Conservation (phyloP, 2,113 vertebrate species). For the Pachyramphus minor region DNA sequence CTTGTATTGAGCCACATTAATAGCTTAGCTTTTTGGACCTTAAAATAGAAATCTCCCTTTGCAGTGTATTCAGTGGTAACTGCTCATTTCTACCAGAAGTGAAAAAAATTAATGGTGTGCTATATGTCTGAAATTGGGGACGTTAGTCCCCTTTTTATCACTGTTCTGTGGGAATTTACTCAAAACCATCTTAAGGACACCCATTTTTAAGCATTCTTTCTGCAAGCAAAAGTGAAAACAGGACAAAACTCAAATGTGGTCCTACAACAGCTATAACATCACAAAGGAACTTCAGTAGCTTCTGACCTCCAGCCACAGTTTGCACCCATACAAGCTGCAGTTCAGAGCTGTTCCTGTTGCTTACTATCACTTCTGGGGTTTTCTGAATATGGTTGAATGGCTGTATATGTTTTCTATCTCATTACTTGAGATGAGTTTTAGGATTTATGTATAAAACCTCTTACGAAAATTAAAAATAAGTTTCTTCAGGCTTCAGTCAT, state of each 20-base stretch:
- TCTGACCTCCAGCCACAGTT: background rate
- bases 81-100: background rate
- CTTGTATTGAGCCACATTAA: background rate
- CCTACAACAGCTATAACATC: background rate
- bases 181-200: background rate
- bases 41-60: background rate
- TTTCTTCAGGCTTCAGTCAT: background rate
- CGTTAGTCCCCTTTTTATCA: background rate
- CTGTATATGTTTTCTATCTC: background rate
- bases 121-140: background rate
- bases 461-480: background rate
- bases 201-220: background rate
- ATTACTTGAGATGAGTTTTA: background rate
- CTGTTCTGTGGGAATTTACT: background rate
- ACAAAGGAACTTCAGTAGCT: background rate
- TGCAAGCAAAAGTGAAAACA: background rate
- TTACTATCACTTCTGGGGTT: background rate
- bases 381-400: background rate
- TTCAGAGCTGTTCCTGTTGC: background rate
- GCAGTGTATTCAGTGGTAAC: background rate
- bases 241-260: background rate
- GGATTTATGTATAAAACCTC: background rate
- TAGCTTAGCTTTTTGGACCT: background rate
- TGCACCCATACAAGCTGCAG: background rate
- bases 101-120: background rate